Evolutionary conservation across 2,113 vertebrate species (phyloP).

Genomic region (Cavia porcellus): DNA sequence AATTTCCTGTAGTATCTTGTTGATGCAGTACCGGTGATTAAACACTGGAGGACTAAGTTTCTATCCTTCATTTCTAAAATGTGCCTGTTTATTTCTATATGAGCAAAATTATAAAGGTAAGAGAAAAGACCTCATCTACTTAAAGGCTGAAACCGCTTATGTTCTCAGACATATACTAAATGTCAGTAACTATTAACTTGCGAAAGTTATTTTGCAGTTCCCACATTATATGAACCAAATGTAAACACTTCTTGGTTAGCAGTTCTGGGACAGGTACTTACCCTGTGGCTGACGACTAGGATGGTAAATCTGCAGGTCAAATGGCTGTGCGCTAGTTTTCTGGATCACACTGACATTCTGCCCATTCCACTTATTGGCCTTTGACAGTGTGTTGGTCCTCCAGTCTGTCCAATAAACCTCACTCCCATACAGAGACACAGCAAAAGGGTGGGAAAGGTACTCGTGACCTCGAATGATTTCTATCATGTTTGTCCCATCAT

Average conservation of each 20-base stretch:
- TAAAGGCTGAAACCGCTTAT: neutral
- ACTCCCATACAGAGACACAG: slow-evolving; percentile 97
- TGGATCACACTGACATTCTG: slow-evolving; percentile 98
- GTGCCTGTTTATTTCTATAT: neutral
- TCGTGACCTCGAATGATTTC: slow-evolving; percentile 98
- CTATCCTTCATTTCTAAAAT: slow-evolving; percentile 13
- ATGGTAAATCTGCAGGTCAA: slow-evolving; percentile 98
- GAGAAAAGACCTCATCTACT: neutral
- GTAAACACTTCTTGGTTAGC: neutral
- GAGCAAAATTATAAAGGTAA: neutral
- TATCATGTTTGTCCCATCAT: slow-evolving; percentile 95
- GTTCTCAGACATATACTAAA: neutral
- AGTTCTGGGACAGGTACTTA: slow-evolving; percentile 77
- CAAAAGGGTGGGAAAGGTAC: slow-evolving; percentile 98
- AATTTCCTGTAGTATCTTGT: neutral
- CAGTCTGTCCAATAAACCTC: slow-evolving; percentile 99
- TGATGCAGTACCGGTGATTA: neutral
- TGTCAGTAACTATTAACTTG: neutral
- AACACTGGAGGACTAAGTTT: neutral
- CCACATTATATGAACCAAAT: neutral
- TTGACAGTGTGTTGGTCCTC: slow-evolving; percentile 98
- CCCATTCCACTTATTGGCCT: slow-evolving; percentile 99
- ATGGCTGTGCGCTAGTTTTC: slow-evolving; percentile 98
- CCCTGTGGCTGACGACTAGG: slow-evolving; percentile 98
- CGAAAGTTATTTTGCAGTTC: neutral